Conservation (phyloP, 2,113 vertebrate genomes). For the Tautogolabrus adspersus region DNA sequence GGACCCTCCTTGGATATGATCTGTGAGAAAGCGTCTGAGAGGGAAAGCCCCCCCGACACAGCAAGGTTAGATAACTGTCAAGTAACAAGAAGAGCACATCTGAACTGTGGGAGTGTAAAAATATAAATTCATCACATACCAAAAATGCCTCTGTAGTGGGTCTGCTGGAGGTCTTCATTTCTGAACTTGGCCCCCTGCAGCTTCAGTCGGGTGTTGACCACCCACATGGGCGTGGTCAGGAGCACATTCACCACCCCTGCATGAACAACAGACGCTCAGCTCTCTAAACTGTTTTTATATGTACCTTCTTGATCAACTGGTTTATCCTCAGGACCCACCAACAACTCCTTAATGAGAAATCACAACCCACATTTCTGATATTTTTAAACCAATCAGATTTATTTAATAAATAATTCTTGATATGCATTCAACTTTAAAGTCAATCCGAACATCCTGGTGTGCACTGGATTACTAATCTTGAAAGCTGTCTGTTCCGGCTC, state of each 20-base stretch:
- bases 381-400: too few relatives aligned
- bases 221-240: slow-evolving; percentile 88
- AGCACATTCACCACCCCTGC: slow-evolving; percentile 85
- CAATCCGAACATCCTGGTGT: too few relatives aligned
- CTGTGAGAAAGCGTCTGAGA: slow-evolving; percentile 84
- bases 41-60: background rate
- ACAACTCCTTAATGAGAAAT: too few relatives aligned
- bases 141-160: slow-evolving; percentile 85
- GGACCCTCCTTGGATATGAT: slow-evolving; percentile 83
- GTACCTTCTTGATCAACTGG: too few relatives aligned
- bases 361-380: too few relatives aligned
- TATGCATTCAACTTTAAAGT: too few relatives aligned
- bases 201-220: slow-evolving; percentile 88
- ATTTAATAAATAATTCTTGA: too few relatives aligned
- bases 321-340: too few relatives aligned
- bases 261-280: slow-evolving; percentile 25
- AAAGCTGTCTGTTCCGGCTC: too few relatives aligned
- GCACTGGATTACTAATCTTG: too few relatives aligned
- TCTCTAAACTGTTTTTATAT: background rate
- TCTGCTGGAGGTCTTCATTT: slow-evolving; percentile 84
- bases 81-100: background rate
- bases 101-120: background rate
- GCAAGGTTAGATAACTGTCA: background rate
- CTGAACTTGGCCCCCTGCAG: slow-evolving; percentile 87
- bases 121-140: slow-evolving; percentile 66